Conservation (phyloP, 1,140 invertebrate species). For the Zaprionus davidi region DNA sequence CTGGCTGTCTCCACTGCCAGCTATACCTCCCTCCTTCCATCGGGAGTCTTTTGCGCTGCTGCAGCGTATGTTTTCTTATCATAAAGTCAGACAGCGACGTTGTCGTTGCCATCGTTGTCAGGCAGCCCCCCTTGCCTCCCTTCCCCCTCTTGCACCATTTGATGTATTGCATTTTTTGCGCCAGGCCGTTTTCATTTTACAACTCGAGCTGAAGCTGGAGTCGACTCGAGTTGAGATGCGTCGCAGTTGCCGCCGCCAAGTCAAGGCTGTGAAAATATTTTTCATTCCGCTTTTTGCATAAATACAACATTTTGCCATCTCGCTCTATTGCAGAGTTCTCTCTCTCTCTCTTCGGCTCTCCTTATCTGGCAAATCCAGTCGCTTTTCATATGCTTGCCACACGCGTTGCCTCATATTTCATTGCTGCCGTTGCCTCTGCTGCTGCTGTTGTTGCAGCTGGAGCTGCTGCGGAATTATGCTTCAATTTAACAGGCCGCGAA, state of each 20-base stretch:
- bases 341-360: constrained; percentile 19
- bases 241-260: constrained; percentile 61
- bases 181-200: constrained; percentile 59
- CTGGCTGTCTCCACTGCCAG: constrained; percentile 30
- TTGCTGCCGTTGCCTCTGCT: constrained; percentile 29
- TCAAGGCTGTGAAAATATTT: constrained; percentile 79
- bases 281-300: constrained; percentile 79
- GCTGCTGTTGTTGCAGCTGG: constrained; percentile 19
- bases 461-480: constrained; percentile 63
- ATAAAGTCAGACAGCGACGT: constrained; percentile 64
- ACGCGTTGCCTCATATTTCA: constrained; percentile 75
- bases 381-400: constrained; percentile 77
- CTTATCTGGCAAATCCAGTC: constrained; percentile 46
- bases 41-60: background rate
- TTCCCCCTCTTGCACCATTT: constrained; percentile 46
- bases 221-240: constrained; percentile 22
- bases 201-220: constrained; percentile 49
- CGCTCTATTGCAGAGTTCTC: background rate
- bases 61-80: constrained; percentile 65
- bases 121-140: background rate
- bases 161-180: constrained; percentile 71
- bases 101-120: constrained; percentile 38
- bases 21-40: constrained; percentile 11
- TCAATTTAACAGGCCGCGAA: constrained; percentile 77
- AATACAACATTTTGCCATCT: constrained; percentile 72